Evolutionary conservation across 2,797 vertebrate genomes (phyloP).

Genomic region (Scolopax rusticola): DNA sequence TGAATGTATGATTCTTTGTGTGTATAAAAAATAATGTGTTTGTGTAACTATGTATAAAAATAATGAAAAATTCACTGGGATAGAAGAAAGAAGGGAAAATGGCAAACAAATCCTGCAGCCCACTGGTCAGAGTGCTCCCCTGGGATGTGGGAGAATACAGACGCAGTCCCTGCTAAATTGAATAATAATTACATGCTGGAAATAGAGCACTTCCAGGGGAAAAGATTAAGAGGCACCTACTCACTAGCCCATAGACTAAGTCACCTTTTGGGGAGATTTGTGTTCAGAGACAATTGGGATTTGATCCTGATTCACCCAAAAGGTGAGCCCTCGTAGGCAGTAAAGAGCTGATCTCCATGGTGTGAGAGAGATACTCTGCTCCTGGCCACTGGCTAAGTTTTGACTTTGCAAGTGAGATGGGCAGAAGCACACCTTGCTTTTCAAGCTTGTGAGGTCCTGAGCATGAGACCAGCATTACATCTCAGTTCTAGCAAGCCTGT

Average conservation of each 20-base stretch:
- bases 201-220: background rate
- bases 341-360: background rate
- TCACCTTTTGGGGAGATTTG: slow-evolving; percentile 7
- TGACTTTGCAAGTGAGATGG: background rate
- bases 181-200: slow-evolving; percentile 14
- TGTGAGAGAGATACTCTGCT: background rate
- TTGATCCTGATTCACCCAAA: background rate
- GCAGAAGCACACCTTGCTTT: background rate
- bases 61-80: background rate
- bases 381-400: background rate
- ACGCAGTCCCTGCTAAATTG: background rate
- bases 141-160: slow-evolving; percentile 31
- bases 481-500: background rate
- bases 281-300: background rate
- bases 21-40: background rate
- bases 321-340: background rate
- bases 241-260: background rate
- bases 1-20: background rate
- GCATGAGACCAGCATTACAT: background rate
- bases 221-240: slow-evolving; percentile 6
- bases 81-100: slow-evolving; percentile 19
- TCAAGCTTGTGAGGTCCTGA: background rate
- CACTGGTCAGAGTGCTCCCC: slow-evolving; percentile 16
- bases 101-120: slow-evolving; percentile 40
- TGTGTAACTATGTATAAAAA: background rate